phyloP scores from a whole-genome alignment of 2,797 vertebrate species.

The Amphiprion clarkii region DNA sequence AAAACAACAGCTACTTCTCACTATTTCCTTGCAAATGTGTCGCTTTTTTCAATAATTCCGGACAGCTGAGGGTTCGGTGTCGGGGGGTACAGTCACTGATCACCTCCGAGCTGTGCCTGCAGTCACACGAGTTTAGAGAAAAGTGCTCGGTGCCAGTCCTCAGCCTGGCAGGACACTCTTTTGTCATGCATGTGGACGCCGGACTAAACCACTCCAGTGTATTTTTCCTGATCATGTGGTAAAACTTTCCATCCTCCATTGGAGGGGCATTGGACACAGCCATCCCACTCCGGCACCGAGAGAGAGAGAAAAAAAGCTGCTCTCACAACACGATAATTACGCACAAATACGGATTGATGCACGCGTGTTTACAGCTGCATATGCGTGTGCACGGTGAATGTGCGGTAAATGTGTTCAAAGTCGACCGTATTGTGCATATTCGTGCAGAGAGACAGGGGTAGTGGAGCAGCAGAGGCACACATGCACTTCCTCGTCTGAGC shows the following conservation, averaged over 20 bases:
- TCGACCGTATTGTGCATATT: not conserved
- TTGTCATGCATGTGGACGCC: slow-evolving; percentile 37
- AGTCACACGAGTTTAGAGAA: slow-evolving; percentile 37
- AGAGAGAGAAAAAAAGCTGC: not conserved
- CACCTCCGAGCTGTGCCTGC: slow-evolving; percentile 16
- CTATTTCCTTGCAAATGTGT: not conserved
- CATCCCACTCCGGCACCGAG: slow-evolving; percentile 49
- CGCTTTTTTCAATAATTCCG: not conserved
- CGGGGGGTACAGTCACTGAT: not conserved
- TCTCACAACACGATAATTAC: slow-evolving; percentile 19
- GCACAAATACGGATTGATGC: slow-evolving; percentile 2
- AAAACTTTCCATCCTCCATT: slow-evolving; percentile 78
- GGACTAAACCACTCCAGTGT: slow-evolving; percentile 34
- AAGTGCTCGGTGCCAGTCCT: slow-evolving; percentile 36
- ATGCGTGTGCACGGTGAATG: not conserved
- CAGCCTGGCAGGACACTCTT: slow-evolving; percentile 47
- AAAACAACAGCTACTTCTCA: not conserved
- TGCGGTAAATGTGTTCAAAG: not conserved
- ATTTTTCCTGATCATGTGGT: slow-evolving; percentile 69
- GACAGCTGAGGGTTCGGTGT: not conserved
- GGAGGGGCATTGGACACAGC: slow-evolving; percentile 48
- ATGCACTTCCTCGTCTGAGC: slow-evolving; percentile 74
- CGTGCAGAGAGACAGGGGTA: not conserved
- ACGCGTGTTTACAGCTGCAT: not conserved
- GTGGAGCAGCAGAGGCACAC: slow-evolving; percentile 11